These are phyloP conservation scores for Heliconius charithonia DNA, from an alignment of 2,888 invertebrate genomes.

Conservation along the genomic window DNA sequence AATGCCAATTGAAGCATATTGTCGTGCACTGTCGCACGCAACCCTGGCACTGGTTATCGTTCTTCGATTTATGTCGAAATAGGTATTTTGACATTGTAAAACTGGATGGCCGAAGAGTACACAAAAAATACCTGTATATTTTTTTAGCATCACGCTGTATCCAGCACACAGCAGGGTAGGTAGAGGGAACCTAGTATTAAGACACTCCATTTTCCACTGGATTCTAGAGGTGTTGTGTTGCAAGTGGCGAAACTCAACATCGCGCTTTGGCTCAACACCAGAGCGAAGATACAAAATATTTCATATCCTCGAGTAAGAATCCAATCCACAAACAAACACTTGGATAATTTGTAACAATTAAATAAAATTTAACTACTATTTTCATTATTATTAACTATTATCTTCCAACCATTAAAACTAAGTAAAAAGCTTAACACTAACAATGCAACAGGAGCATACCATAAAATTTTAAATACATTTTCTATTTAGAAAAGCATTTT, in stretches of 20 bases:
- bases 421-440: background rate
- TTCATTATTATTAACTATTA: background rate
- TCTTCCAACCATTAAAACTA: background rate
- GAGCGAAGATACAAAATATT: no score
- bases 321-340: no score
- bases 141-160: no score
- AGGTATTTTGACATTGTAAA: background rate
- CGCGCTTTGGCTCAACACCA: no score
- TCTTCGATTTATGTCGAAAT: slow-evolving; percentile 13
- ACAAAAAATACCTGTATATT: background rate
- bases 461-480: background rate
- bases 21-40: slow-evolving; percentile 32
- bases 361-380: background rate
- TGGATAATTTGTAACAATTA: background rate
- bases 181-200: no score
- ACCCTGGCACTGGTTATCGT: slow-evolving; percentile 32
- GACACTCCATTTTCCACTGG: no score
- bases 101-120: background rate
- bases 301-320: no score
- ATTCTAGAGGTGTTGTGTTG: no score
- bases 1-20: slow-evolving; percentile 32
- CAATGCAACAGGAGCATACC: background rate
- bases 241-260: no score
- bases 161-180: no score
- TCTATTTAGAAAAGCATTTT: slow-evolving; percentile 47